phyloP scores from a whole-genome alignment of 2,797 vertebrate genomes.

The Myiotriccus ornatus region DNA sequence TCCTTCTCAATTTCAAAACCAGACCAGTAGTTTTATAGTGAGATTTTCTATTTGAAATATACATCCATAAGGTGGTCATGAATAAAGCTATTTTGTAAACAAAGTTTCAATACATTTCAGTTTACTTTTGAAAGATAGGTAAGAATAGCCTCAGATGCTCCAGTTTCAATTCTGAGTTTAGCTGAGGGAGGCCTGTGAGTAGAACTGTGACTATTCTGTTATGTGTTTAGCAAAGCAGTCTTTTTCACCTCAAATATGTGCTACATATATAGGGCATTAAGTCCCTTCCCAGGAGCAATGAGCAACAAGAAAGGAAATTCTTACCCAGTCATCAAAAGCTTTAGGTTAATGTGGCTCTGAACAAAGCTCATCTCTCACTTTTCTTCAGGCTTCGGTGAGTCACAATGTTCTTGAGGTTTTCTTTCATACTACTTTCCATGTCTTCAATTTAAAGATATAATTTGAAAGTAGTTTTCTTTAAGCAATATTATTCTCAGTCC shows the following conservation, averaged over 20 bases:
- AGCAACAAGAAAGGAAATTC: neutral
- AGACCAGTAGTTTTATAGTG: neutral
- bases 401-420: neutral
- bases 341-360: neutral
- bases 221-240: neutral
- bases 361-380: neutral
- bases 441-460: neutral
- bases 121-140: neutral
- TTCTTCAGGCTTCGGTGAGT: neutral
- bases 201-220: neutral
- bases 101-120: neutral
- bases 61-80: fast-evolving
- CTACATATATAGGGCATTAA: neutral
- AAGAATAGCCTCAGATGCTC: neutral
- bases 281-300: neutral
- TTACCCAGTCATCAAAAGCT: neutral
- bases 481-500: neutral
- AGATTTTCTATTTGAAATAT: neutral
- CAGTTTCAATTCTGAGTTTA: neutral
- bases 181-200: neutral
- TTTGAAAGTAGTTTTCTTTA: neutral
- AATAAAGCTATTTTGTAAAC: neutral
- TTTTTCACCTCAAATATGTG: neutral
- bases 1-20: neutral
- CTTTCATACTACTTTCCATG: neutral